phyloP scores from a whole-genome alignment of 1,140 invertebrate species.

The Ceratina calcarata region DNA sequence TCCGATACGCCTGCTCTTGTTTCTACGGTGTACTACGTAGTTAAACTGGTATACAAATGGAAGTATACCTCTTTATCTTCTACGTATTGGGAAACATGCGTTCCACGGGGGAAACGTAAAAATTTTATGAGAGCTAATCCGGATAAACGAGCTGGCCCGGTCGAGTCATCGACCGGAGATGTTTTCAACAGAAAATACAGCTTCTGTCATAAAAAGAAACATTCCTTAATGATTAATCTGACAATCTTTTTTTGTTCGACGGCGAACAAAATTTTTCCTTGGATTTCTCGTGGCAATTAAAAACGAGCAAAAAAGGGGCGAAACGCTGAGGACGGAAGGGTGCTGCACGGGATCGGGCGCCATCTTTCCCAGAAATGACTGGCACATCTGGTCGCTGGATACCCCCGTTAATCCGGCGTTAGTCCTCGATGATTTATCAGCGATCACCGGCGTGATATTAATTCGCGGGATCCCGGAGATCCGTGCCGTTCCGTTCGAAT shows the following conservation, averaged over 20 bases:
- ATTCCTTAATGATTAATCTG: background rate
- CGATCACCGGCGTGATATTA: conserved; percentile 25
- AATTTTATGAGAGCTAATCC: conserved; percentile 8
- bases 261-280: background rate
- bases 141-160: background rate
- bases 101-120: background rate
- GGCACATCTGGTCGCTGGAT: conserved; percentile 53
- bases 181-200: background rate
- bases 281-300: conserved; percentile 6
- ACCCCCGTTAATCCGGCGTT: conserved; percentile 24
- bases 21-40: too few relatives aligned
- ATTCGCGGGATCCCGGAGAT: conserved; percentile 12
- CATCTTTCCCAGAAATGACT: conserved; percentile 49
- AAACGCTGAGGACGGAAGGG: background rate
- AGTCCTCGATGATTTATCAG: conserved; percentile 41
- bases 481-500: background rate
- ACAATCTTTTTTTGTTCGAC: background rate
- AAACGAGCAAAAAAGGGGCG: background rate
- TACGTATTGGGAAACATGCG: too few relatives aligned
- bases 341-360: conserved; percentile 14
- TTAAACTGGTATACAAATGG: background rate
- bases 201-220: background rate
- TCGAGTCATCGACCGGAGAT: background rate
- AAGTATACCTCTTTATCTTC: too few relatives aligned
- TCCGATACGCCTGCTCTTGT: background rate